Evolutionary conservation across 23 tunicate species (phyloP), one percentile per base, ranked within the genome.

Genomic region (Ciona savignyi): DNA sequence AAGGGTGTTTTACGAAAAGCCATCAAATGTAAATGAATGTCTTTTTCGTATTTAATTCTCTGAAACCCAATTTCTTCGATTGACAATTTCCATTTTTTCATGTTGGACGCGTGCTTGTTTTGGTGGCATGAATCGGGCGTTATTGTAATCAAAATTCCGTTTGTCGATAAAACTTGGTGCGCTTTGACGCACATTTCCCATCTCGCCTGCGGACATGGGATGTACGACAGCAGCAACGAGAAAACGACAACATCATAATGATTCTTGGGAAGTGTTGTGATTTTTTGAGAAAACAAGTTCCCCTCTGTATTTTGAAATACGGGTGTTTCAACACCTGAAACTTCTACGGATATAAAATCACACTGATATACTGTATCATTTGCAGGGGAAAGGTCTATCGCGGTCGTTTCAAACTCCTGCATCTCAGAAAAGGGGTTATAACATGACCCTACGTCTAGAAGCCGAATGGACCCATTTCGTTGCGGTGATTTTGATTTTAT

Each of bases 51-150:
- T 24, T 73, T 74, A 21, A 80, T 48, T 74, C 93, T 71, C 34
- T 86, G 85, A 63, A 86, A 86, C 0, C 93, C 93, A 60, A 86
- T 86, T 19, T 34, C 62, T 75, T 86, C 93, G 23, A 86, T 80
- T 27, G 93, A 56, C 9, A 19, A 30, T 60, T 86, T 86, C 93
- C 93, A 86, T 22, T 72, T 68, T 32, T 80, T 80, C 93, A 86
- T 86, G 1, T 74, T 31, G 6, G 81, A 81, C 6, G 93, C 85
- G 29, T 86, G 78, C 93, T 66, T 86, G 73, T 88, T 88, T 68
- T 82, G 88, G 51, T 82, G 88, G 51, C 80, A 84, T 0, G 96
- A 88, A 35, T 88, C 96, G 1, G 96, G 96, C 21, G 96, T 82
- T 67, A 88, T 62, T 3, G 82, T 82, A 34, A 88, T 56, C 32